These are phyloP conservation scores for Athene cunicularia DNA, from an alignment of 2,113 vertebrate species.

Conservation along the genomic window DNA sequence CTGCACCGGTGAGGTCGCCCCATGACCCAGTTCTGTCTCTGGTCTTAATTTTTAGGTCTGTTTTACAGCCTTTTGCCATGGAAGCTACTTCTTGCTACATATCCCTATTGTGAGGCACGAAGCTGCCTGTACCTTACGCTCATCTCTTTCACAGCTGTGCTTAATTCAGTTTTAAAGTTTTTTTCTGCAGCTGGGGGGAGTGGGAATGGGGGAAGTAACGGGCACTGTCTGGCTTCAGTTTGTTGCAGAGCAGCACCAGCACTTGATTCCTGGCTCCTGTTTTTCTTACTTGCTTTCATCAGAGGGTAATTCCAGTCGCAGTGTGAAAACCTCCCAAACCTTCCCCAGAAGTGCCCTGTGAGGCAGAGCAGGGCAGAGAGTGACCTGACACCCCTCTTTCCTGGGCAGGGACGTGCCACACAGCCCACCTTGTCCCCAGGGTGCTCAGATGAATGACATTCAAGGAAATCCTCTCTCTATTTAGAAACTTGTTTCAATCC, in stretches of 20 bases:
- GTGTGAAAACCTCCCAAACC: background rate
- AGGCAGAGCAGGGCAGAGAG: background rate
- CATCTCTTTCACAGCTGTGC: background rate
- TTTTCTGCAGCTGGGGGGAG: background rate
- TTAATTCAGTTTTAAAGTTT: background rate
- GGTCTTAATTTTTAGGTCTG: background rate
- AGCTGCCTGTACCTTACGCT: background rate
- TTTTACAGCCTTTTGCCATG: background rate
- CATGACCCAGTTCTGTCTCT: background rate
- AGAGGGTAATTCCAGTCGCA: background rate
- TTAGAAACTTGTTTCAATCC: constrained; percentile 53
- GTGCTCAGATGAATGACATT: constrained; percentile 1
- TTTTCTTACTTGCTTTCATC: background rate
- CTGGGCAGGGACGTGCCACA: background rate
- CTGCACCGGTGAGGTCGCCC: background rate
- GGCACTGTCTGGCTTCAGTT: background rate
- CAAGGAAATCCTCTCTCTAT: constrained; percentile 60
- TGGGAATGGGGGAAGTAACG: background rate
- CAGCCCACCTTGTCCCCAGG: constrained; percentile 37
- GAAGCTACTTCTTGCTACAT: background rate
- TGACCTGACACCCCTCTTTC: background rate
- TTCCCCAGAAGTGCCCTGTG: background rate
- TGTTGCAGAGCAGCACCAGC: background rate
- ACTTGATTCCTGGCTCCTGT: background rate
- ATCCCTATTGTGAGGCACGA: background rate